Percentiles rank a stretch among this genome's conserved stretches.
These are phyloP conservation scores for Myotis planiceps DNA, from an alignment of 2,797 vertebrate genomes.

Conservation along the genomic window DNA sequence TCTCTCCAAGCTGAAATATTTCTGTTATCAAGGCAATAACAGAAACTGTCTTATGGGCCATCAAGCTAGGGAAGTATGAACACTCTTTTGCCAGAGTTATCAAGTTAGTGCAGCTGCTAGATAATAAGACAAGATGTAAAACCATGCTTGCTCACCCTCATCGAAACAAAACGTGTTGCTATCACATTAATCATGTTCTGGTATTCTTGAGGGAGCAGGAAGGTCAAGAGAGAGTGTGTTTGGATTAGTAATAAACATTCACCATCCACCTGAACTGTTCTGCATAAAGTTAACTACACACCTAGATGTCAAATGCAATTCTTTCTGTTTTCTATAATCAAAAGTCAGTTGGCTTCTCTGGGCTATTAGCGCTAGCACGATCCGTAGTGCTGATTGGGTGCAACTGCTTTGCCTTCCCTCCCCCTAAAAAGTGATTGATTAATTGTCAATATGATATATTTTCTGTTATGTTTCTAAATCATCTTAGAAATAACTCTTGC, in stretches of 20 bases:
- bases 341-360: neutral
- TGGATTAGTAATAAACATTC: slow-evolving; percentile 46
- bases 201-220: slow-evolving; percentile 41
- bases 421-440: slow-evolving; percentile 4
- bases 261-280: neutral
- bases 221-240: slow-evolving; percentile 1
- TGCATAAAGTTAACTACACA: neutral
- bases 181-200: slow-evolving; percentile 55
- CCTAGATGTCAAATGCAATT: neutral
- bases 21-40: neutral
- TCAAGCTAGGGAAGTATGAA: slow-evolving; percentile 45
- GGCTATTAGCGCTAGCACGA: neutral
- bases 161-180: slow-evolving; percentile 28
- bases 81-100: slow-evolving; percentile 23
- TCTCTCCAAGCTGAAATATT: slow-evolving; percentile 14
- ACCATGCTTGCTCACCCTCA: neutral
- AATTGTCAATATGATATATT: neutral
- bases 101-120: neutral
- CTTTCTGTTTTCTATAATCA: neutral
- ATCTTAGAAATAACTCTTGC: slow-evolving; percentile 12
- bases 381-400: neutral
- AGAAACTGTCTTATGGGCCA: neutral
- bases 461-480: neutral
- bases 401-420: neutral
- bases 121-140: slow-evolving; percentile 47